phyloP scores from a whole-genome alignment of 2,888 invertebrate genomes.

The Mythimna loreyi region DNA sequence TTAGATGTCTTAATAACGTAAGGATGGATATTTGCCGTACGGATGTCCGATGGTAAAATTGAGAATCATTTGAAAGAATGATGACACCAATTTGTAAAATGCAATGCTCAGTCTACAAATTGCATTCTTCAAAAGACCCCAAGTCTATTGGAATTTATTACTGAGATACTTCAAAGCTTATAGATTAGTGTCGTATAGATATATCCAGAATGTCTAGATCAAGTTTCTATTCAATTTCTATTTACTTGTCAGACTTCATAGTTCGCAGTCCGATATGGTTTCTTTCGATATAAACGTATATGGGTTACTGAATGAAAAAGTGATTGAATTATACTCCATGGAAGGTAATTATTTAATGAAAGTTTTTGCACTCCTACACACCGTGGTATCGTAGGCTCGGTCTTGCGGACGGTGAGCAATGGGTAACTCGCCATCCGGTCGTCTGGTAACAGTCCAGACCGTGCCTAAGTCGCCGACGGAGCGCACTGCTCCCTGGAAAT shows the following conservation, averaged over 20 bases:
- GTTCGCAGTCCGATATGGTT: conserved; percentile 6
- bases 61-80: neutral
- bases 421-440: too few relatives aligned
- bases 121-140: neutral
- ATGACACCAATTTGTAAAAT: neutral
- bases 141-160: neutral
- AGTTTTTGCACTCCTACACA: conserved; percentile 8
- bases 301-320: conserved; percentile 28
- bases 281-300: conserved; percentile 13
- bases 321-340: conserved; percentile 25
- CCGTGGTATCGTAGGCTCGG: too few relatives aligned
- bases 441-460: too few relatives aligned
- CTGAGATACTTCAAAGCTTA: conserved; percentile 4
- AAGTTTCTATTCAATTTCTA: conserved; percentile 58
- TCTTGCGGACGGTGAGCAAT: too few relatives aligned
- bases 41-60: too few relatives aligned
- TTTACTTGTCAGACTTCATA: conserved; percentile 36
- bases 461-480: too few relatives aligned
- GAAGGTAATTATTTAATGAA: conserved; percentile 37
- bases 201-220: conserved; percentile 41
- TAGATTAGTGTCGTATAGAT: conserved; percentile 10
- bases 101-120: neutral
- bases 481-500: too few relatives aligned
- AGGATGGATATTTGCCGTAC: too few relatives aligned
- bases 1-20: too few relatives aligned